Evolutionary conservation across 2,113 vertebrate genomes (phyloP), one percentile per base, ranked within the genome.

Genomic region (Ailuropoda melanoleuca): DNA sequence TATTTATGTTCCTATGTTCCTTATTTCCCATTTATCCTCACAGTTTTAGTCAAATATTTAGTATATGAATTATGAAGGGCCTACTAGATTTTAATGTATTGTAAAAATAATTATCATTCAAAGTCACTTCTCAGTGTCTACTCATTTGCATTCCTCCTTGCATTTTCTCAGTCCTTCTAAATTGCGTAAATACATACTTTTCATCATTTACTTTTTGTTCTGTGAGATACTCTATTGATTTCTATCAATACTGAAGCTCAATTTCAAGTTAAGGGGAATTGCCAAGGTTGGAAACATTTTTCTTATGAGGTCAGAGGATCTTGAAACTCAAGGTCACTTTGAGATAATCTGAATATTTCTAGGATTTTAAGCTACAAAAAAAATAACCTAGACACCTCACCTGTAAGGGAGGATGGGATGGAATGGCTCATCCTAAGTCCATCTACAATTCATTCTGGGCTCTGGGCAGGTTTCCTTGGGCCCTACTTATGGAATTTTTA

Each of bases 261-360:
- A 55, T 3, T 26, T 12, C 87, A 97, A 88, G 83, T 82, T 58
- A 84, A 93, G 14, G n/a, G 43, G 90, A 95, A 93, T 18, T 74
- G 11, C 6, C 48, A 58, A 50, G 24, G 4, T 13, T 84, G 21
- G 8, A 70, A 96, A 94, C 10, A n/a, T 90, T 93, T 92, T 97
- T 83, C 83, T 87, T 95, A 74, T 53, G 46, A 93, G 5, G 70
- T 96, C 56, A 92, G 88, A 92, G 55, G 75, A 19, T 88, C 80
- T 60, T 96, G 23, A 96, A 96, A 92, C 31, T 92, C 83, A 96
- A 97, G 53, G 39, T 97, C n/a, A 93, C 13, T 56, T 95, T 84
- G 34, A 93, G 26, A 77, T 81, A 89, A 95, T 92, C 68, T 96
- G 62, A 97, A 90, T 92, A 90, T 72, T 92, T 95, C 60, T 92